phyloP scores from a whole-genome alignment of 2,797 vertebrate genomes.

The Aulostomus chinensis region DNA sequence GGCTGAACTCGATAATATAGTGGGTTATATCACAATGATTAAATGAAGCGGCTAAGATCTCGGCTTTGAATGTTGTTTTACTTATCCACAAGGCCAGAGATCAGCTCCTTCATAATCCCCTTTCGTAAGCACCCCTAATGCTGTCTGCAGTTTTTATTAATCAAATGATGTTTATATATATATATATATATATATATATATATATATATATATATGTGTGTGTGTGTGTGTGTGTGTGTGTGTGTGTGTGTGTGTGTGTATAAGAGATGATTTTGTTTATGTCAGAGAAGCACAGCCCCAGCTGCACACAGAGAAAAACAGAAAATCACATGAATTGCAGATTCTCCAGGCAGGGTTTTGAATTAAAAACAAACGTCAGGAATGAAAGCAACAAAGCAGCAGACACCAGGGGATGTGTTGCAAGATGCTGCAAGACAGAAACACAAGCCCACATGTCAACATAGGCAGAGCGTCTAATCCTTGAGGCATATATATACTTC shows the following conservation, averaged over 20 bases:
- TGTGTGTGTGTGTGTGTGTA: too few species aligned
- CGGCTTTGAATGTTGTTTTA: slow-evolving; percentile 6
- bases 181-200: too few species aligned
- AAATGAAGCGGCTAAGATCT: slow-evolving; percentile 9
- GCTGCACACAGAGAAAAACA: too few species aligned
- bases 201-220: too few species aligned
- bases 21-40: slow-evolving; percentile 6
- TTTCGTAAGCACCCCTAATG: slow-evolving; percentile 56
- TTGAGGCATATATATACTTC: slow-evolving; percentile 13
- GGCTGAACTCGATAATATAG: slow-evolving; percentile 1
- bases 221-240: too few species aligned
- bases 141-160: slow-evolving; percentile 34
- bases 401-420: slow-evolving; percentile 28
- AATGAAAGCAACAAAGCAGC: slow-evolving; percentile 21
- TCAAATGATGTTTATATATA: slow-evolving; percentile 47
- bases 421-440: slow-evolving; percentile 57
- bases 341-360: slow-evolving; percentile 5
- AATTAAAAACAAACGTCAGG: slow-evolving; percentile 35
- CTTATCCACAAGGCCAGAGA: slow-evolving; percentile 41
- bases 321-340: slow-evolving; percentile 1
- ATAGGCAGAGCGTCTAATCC: slow-evolving; percentile 47
- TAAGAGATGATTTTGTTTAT: too few species aligned
- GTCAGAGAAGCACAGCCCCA: too few species aligned
- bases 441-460: slow-evolving; percentile 54
- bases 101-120: slow-evolving; percentile 53